These are phyloP conservation scores for Onychomys arenicola DNA, from an alignment of 2,797 vertebrate genomes.

Conservation along the genomic window DNA sequence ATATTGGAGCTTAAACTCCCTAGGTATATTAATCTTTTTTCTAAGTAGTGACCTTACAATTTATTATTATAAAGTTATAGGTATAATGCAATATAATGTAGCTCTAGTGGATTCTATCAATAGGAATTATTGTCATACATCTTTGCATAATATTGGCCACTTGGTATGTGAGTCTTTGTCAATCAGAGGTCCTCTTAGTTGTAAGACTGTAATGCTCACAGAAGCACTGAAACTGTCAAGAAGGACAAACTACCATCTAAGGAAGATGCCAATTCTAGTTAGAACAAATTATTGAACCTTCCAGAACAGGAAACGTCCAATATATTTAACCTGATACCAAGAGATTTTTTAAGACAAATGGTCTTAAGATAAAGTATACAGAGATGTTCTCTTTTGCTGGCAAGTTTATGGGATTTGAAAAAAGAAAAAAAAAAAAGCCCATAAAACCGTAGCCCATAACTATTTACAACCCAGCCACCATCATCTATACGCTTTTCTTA, in stretches of 20 bases:
- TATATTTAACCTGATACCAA: slow-evolving; percentile 55
- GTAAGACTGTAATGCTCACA: not conserved
- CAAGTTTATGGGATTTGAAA: slow-evolving; percentile 53
- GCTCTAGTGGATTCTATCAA: not conserved
- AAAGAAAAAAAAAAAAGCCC: not conserved
- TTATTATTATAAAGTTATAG: not conserved
- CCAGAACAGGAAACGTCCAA: not conserved
- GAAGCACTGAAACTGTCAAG: not conserved
- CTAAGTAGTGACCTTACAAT: not conserved
- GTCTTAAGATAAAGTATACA: slow-evolving; percentile 42
- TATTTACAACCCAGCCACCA: not conserved
- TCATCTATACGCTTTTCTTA: not conserved
- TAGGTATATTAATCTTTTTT: not conserved
- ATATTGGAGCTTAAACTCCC: not conserved
- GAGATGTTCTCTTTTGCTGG: not conserved
- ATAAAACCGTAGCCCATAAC: not conserved
- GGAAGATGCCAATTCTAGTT: not conserved
- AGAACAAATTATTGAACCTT: slow-evolving; percentile 24
- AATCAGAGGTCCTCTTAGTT: not conserved
- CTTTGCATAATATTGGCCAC: not conserved
- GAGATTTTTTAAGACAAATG: slow-evolving; percentile 37
- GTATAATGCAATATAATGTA: not conserved
- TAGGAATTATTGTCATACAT: not conserved
- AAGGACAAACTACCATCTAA: slow-evolving; percentile 28
- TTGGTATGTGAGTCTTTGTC: not conserved